These are phyloP conservation scores for Scaptomyza cyrtandrae DNA, from an alignment of 2,888 invertebrate species.

Conservation along the genomic window DNA sequence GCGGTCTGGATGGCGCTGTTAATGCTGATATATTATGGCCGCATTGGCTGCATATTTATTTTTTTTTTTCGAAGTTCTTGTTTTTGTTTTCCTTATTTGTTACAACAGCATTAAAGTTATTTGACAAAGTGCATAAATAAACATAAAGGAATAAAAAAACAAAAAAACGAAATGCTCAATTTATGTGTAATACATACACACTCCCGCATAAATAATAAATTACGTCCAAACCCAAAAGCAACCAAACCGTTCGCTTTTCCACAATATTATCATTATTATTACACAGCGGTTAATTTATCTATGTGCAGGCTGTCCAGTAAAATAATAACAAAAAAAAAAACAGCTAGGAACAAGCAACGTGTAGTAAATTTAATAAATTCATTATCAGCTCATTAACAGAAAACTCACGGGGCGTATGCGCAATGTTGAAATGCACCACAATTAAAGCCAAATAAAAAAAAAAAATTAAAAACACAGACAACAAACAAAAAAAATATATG, in stretches of 20 bases:
- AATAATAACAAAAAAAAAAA: slow-evolving; percentile 14
- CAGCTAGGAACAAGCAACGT: slow-evolving; percentile 11
- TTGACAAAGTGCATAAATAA: slow-evolving; percentile 76
- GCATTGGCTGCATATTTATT: neutral
- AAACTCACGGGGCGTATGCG: slow-evolving; percentile 41
- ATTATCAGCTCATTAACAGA: slow-evolving; percentile 77
- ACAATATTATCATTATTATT: slow-evolving; percentile 46
- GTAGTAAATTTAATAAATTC: slow-evolving; percentile 79
- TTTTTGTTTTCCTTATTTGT: slow-evolving; percentile 24
- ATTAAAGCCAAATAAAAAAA: slow-evolving; percentile 46
- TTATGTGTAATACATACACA: slow-evolving; percentile 39
- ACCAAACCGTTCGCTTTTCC: slow-evolving; percentile 23
- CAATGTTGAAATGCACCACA: slow-evolving; percentile 47
- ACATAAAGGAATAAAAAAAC: slow-evolving; percentile 25
- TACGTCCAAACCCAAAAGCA: slow-evolving; percentile 3
- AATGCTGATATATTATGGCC: slow-evolving; percentile 63
- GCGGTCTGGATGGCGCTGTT: slow-evolving; percentile 41
- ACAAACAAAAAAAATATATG: slow-evolving; percentile 10
- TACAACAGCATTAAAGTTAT: slow-evolving; percentile 63
- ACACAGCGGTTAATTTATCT: slow-evolving; percentile 58
- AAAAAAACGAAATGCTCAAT: slow-evolving; percentile 49
- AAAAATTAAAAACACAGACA: neutral
- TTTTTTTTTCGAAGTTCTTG: neutral
- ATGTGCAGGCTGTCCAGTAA: slow-evolving; percentile 37
- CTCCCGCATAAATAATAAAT: slow-evolving; percentile 68